A percentile compares a stretch with the other conserved stretches of the same genome.
These are phyloP conservation scores for Panulirus ornatus DNA, from an alignment of 1,140 invertebrate species.

Conservation along the genomic window DNA sequence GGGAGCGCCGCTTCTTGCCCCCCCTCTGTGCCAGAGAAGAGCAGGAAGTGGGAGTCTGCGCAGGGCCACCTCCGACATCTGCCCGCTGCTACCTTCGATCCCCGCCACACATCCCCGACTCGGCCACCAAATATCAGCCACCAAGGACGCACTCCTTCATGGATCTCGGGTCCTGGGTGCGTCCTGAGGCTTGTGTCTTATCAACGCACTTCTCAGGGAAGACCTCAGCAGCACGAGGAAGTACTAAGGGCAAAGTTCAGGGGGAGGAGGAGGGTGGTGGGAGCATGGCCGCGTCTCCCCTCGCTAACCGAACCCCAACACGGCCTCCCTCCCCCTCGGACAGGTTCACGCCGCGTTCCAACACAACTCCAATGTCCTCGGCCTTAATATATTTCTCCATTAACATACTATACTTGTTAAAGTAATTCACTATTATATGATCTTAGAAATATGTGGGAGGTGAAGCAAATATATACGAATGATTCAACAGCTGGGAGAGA, in stretches of 20 bases:
- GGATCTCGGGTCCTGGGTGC: neutral
- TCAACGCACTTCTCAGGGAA: neutral
- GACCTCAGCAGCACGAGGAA: neutral
- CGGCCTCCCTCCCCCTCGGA: neutral
- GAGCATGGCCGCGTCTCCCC: neutral
- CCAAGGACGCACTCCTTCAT: neutral
- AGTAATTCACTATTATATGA: too few relatives aligned
- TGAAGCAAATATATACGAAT: too few relatives aligned
- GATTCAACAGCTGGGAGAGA: too few relatives aligned
- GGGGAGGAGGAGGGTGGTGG: neutral
- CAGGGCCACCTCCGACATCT: neutral
- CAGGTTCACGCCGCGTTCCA: neutral
- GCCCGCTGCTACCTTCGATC: neutral
- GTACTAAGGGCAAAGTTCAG: neutral
- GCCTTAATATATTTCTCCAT: too few relatives aligned
- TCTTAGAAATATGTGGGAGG: too few relatives aligned
- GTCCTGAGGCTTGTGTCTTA: neutral
- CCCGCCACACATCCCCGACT: neutral
- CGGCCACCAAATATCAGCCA: neutral
- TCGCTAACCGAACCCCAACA: constrained; percentile 13
- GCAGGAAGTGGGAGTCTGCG: constrained; percentile 11
- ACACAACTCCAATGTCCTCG: neutral
- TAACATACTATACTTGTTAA: too few relatives aligned
- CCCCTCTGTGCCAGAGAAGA: neutral
- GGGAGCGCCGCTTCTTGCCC: neutral